A percentile compares a stretch with the other conserved stretches of the same genome.
Conservation (phyloP, 2,113 vertebrate species). For the Halichoerus grypus region DNA sequence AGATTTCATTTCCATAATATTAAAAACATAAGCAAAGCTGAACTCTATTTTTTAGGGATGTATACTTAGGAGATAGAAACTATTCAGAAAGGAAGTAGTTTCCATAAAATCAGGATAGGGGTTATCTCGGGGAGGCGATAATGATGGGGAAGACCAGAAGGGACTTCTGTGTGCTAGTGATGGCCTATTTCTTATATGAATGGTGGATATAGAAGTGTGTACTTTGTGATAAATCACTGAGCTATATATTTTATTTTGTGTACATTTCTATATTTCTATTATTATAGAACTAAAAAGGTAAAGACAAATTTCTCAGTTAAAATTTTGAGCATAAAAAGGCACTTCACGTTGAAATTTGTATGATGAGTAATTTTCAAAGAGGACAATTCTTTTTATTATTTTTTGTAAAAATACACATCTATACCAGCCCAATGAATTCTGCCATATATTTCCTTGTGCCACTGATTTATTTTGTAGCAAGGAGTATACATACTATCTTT, state of each 20-base stretch:
- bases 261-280: neutral
- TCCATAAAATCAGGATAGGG: neutral
- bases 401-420: neutral
- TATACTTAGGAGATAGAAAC: conserved; percentile 2
- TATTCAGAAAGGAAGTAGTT: conserved; percentile 19
- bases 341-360: conserved; percentile 42
- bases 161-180: neutral
- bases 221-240: neutral
- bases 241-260: neutral
- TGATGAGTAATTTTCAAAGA: conserved; percentile 34
- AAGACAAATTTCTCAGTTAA: conserved; percentile 43
- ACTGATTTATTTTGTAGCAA: conserved; percentile 44
- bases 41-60: conserved; percentile 45
- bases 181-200: neutral
- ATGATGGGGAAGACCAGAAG: neutral
- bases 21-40: conserved; percentile 41
- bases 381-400: neutral
- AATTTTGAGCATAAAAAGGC: conserved; percentile 16
- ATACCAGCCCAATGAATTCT: neutral
- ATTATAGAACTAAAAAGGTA: conserved; percentile 28
- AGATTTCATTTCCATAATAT: conserved; percentile 23
- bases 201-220: neutral
- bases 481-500: conserved; percentile 1
- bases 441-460: neutral
- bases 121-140: neutral